Evolutionary conservation across 2,113 vertebrate species (phyloP).

Genomic region (Leucosticte australis): DNA sequence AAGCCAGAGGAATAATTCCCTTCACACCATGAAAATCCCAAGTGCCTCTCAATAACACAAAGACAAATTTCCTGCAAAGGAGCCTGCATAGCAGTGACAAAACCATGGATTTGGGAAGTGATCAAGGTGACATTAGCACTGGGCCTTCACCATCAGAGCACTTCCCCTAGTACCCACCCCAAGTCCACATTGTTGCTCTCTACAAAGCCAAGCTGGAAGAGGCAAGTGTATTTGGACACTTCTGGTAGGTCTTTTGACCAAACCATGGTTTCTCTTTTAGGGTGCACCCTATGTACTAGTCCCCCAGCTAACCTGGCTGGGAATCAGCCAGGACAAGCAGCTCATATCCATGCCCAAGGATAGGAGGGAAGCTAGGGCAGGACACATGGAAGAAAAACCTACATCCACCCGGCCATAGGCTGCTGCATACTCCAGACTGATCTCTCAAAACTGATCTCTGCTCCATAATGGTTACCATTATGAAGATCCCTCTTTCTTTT

Average conservation of each 20-base stretch:
- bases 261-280: background rate
- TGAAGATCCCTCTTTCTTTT: background rate
- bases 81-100: background rate
- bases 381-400: background rate
- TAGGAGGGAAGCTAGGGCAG: background rate
- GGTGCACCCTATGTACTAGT: background rate
- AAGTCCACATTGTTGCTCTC: background rate
- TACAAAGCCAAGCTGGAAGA: background rate
- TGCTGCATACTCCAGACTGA: background rate
- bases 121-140: background rate
- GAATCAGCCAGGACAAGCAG: background rate
- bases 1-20: background rate
- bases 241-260: background rate
- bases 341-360: background rate
- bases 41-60: background rate
- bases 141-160: background rate
- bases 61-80: background rate
- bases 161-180: fast-evolving
- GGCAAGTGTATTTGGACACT: background rate
- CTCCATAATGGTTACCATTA: background rate
- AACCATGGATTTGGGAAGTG: background rate
- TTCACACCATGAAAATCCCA: background rate
- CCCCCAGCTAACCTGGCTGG: fast-evolving
- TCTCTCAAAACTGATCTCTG: background rate
- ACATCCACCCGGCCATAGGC: background rate